Percentiles rank a stretch among this genome's conserved stretches.
These are phyloP conservation scores for Oriolus oriolus DNA, from an alignment of 2,113 vertebrate species.

Conservation along the genomic window DNA sequence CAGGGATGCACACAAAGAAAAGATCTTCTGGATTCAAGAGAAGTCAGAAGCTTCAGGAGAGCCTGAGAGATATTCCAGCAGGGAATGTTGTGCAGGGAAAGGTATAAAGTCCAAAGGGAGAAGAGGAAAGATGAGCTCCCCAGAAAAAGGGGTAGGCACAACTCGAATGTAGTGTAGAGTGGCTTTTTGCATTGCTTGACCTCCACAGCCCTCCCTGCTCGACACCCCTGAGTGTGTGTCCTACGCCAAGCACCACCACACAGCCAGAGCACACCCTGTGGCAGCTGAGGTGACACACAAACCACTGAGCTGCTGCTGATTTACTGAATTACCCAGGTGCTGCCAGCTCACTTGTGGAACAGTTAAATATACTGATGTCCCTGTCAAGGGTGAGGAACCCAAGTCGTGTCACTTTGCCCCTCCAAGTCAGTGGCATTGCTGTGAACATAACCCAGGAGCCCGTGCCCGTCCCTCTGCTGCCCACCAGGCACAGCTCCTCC, in stretches of 20 bases:
- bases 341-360: background rate
- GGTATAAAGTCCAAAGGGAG: background rate
- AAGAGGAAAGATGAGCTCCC: background rate
- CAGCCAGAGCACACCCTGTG: fast-evolving
- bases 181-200: background rate
- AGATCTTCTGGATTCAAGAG: background rate
- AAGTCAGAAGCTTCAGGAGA: background rate
- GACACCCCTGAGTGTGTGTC: background rate
- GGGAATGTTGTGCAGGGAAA: background rate
- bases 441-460: background rate
- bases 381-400: background rate
- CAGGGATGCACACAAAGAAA: background rate
- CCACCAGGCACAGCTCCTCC: conserved; percentile 25
- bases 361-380: background rate
- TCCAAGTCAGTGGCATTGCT: background rate
- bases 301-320: background rate
- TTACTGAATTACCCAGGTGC: background rate
- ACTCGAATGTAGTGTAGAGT: no score
- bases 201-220: background rate
- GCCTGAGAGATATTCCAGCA: background rate
- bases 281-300: background rate
- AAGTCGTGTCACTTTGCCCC: background rate
- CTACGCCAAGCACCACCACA: background rate
- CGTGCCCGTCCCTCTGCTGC: background rate
- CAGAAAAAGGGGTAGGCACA: background rate